phyloP scores from a whole-genome alignment of 2,888 invertebrate genomes.

The Chrysolina oricalcia region DNA sequence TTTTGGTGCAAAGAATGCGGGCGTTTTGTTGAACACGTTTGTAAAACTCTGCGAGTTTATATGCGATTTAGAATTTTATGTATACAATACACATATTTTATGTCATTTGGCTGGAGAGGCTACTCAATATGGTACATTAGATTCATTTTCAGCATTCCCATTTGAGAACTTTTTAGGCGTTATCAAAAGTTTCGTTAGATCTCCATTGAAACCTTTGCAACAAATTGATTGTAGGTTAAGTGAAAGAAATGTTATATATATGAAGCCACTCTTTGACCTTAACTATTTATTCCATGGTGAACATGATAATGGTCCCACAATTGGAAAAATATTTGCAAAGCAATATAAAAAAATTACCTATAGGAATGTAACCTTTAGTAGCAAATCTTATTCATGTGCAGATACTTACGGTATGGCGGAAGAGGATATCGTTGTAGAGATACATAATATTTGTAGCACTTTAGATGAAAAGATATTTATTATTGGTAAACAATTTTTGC shows the following conservation, averaged over 20 bases:
- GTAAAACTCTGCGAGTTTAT: constrained; percentile 33
- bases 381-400: constrained; percentile 19
- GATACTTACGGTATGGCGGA: constrained; percentile 29
- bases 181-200: no score
- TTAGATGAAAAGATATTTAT: constrained; percentile 23
- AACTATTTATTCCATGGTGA: constrained; percentile 20
- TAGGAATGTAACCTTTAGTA: neutral
- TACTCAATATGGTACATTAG: constrained; percentile 36
- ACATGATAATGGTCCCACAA: constrained; percentile 17
- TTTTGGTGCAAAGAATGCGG: constrained; percentile 30
- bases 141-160: constrained; percentile 41
- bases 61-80: constrained; percentile 38
- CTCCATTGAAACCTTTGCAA: no score
- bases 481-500: constrained; percentile 33
- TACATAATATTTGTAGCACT: constrained; percentile 31
- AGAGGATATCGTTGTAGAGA: constrained; percentile 23
- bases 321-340: neutral
- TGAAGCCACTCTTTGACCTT: neutral
- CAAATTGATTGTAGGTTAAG: constrained; percentile 30
- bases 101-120: constrained; percentile 37
- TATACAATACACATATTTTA: constrained; percentile 42
- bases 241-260: constrained; percentile 29
- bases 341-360: neutral
- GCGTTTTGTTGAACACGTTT: constrained; percentile 27
- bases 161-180: constrained; percentile 36